These are phyloP conservation scores for Pegoplata infirma DNA, from an alignment of 2,888 invertebrate genomes.

Conservation along the genomic window DNA sequence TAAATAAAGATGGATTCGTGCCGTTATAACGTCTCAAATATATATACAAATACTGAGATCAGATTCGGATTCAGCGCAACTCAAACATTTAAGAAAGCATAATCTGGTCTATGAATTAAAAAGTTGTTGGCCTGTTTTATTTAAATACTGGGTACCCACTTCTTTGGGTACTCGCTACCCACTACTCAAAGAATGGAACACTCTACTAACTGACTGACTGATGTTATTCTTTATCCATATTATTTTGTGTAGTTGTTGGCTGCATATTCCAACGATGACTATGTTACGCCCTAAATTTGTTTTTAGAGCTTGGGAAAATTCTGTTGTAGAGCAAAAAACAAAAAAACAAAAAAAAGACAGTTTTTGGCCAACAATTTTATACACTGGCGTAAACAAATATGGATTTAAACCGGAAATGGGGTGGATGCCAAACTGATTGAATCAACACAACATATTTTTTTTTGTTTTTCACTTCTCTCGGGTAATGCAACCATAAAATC, in stretches of 20 bases:
- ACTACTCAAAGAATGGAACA: no score
- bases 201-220: no score
- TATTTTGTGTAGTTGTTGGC: constrained; percentile 12
- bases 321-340: constrained; percentile 12
- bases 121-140: no score
- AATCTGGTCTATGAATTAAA: no score
- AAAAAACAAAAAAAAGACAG: background rate
- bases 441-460: constrained; percentile 66
- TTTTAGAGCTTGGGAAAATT: constrained; percentile 53
- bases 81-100: no score
- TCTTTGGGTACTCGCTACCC: no score
- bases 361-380: constrained; percentile 38
- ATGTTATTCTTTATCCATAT: no score
- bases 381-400: background rate
- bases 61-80: no score
- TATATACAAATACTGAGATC: no score
- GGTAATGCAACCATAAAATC: constrained; percentile 1
- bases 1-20: no score
- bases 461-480: background rate
- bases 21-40: no score
- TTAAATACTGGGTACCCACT: no score
- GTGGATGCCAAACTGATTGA: constrained; percentile 75
- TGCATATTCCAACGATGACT: constrained; percentile 46
- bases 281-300: constrained; percentile 59
- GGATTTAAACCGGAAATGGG: constrained; percentile 71